A percentile compares a stretch with the other conserved stretches of the same genome.
phyloP scores from a whole-genome alignment of 2,113 vertebrate genomes.

The Trematomus loennbergii region DNA sequence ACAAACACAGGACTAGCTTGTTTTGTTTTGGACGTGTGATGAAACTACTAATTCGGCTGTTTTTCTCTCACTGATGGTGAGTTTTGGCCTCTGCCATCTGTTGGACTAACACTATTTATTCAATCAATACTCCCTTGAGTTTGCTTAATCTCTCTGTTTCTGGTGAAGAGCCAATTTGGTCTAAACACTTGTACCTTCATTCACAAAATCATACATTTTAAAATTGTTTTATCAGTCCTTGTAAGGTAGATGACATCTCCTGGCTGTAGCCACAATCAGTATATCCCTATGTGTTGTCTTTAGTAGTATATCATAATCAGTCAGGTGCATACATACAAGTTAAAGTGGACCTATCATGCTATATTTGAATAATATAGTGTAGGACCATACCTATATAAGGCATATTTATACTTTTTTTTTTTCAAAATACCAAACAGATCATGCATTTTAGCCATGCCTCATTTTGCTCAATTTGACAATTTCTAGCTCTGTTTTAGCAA shows the following conservation, averaged over 20 bases:
- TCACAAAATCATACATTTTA: background rate
- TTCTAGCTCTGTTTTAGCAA: too few relatives aligned
- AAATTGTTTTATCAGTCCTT: background rate
- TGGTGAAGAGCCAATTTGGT: background rate
- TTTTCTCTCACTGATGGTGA: background rate
- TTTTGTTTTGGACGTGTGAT: background rate
- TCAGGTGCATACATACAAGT: too few relatives aligned
- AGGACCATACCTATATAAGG: too few relatives aligned
- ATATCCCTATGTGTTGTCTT: too few relatives aligned
- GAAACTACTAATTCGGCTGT: background rate
- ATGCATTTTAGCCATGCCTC: too few relatives aligned
- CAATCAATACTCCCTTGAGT: background rate
- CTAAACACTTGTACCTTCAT: background rate
- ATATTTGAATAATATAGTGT: too few relatives aligned
- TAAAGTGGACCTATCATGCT: too few relatives aligned
- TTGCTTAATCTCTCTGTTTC: background rate
- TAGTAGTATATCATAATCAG: too few relatives aligned
- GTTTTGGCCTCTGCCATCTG: background rate
- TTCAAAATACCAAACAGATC: too few relatives aligned
- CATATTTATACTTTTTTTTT: too few relatives aligned
- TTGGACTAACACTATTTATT: background rate
- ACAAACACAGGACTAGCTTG: too few relatives aligned
- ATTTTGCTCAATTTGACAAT: too few relatives aligned
- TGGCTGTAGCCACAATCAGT: conserved; percentile 2
- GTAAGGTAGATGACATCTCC: conserved; percentile 16